These are phyloP conservation scores for Linnaemya vulpina DNA, from an alignment of 2,888 invertebrate genomes.

Conservation along the genomic window DNA sequence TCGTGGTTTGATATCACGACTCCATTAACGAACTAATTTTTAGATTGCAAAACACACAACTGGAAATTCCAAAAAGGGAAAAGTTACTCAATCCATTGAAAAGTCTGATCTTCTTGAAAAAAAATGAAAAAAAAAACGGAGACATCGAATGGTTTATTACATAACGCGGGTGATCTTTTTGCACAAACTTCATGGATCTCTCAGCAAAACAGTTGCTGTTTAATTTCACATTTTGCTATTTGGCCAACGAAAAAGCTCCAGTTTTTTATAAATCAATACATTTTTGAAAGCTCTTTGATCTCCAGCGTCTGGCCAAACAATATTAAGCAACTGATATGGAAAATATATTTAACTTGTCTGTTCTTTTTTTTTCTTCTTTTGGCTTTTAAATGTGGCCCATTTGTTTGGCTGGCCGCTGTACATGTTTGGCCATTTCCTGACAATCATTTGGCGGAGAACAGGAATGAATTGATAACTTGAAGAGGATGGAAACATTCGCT, in stretches of 20 bases:
- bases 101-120: not conserved
- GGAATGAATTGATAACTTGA: not conserved
- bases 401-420: slow-evolving; percentile 43
- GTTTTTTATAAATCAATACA: slow-evolving; percentile 24
- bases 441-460: not conserved
- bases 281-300: slow-evolving; percentile 29
- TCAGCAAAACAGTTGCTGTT: slow-evolving; percentile 23
- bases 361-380: not conserved
- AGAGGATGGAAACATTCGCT: slow-evolving; percentile 41
- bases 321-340: not conserved
- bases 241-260: not conserved
- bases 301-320: slow-evolving; percentile 7
- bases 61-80: slow-evolving; percentile 9
- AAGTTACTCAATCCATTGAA: not conserved
- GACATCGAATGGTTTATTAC: not conserved
- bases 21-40: slow-evolving; percentile 75
- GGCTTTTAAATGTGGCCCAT: slow-evolving; percentile 48
- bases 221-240: not conserved
- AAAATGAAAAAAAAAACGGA: not conserved
- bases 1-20: slow-evolving; percentile 80
- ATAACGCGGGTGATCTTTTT: slow-evolving; percentile 50
- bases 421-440: slow-evolving; percentile 57
- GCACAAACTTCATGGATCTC: not conserved
- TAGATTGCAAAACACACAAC: slow-evolving; percentile 19
- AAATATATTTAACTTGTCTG: not conserved